Conservation (phyloP, 2,113 vertebrate species). For the human region GRCh38 chr6:7766501-7767000, state of each 20-base stretch:
- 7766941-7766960: background rate
- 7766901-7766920: background rate
- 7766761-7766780: background rate
- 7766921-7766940: background rate
- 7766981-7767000: no score
- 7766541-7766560: no score
- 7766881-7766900: background rate
- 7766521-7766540: no score
- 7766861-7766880: background rate
- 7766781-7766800: background rate
- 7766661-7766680: background rate
- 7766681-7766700: background rate
- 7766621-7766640: background rate
- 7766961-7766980: no score
- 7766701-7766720: background rate
- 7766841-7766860: background rate
- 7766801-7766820: no score
- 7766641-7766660: conserved; percentile 4
- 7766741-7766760: background rate
- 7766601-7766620: no score
- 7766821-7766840: background rate
- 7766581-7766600: no score
- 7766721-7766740: background rate
- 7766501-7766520: no score
- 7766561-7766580: no score